Percentiles rank a stretch among this genome's conserved stretches.
These are phyloP conservation scores for Deroptyus accipitrinus DNA, from an alignment of 2,113 vertebrate species.

Conservation along the genomic window DNA sequence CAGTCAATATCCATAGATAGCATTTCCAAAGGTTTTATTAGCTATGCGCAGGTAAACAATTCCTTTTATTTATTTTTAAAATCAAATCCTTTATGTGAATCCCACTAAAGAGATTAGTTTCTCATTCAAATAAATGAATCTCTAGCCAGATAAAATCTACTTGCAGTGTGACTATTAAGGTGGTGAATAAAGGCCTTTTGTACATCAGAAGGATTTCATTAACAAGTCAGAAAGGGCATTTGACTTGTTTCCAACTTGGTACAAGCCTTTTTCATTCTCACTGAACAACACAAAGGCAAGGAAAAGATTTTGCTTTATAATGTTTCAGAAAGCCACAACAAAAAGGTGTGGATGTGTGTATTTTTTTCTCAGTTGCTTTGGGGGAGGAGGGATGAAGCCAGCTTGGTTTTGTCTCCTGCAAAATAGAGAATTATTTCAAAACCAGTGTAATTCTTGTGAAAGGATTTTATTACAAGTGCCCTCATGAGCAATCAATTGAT, in stretches of 20 bases:
- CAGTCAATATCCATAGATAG: slow-evolving; percentile 14
- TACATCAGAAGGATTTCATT: slow-evolving; percentile 50
- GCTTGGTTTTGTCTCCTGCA: background rate
- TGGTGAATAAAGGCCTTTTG: slow-evolving; percentile 51
- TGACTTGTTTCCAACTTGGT: slow-evolving; percentile 53
- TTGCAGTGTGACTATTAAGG: slow-evolving; percentile 43
- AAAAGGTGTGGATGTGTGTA: rapidly evolving
- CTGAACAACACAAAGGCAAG: background rate
- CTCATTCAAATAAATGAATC: slow-evolving; percentile 60
- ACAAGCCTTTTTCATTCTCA: slow-evolving; percentile 39
- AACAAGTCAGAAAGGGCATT: slow-evolving; percentile 56
- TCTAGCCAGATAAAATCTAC: slow-evolving; percentile 47
- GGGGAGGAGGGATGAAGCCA: rapidly evolving
- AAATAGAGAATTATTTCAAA: slow-evolving; percentile 6
- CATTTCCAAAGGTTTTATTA: slow-evolving; percentile 45
- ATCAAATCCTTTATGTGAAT: slow-evolving; percentile 39
- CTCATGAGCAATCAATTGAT: slow-evolving; percentile 24
- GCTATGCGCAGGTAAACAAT: slow-evolving; percentile 49
- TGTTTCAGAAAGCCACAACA: background rate
- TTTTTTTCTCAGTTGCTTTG: background rate
- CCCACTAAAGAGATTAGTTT: slow-evolving; percentile 49
- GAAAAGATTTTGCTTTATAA: background rate
- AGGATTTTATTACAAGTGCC: slow-evolving; percentile 32
- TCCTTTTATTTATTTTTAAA: slow-evolving; percentile 56
- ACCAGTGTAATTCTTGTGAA: background rate